Percentiles rank a stretch among this genome's conserved stretches.
These are phyloP conservation scores for Tanaodytes sp. DNA, from an alignment of 2,888 invertebrate genomes.

Conservation along the genomic window DNA sequence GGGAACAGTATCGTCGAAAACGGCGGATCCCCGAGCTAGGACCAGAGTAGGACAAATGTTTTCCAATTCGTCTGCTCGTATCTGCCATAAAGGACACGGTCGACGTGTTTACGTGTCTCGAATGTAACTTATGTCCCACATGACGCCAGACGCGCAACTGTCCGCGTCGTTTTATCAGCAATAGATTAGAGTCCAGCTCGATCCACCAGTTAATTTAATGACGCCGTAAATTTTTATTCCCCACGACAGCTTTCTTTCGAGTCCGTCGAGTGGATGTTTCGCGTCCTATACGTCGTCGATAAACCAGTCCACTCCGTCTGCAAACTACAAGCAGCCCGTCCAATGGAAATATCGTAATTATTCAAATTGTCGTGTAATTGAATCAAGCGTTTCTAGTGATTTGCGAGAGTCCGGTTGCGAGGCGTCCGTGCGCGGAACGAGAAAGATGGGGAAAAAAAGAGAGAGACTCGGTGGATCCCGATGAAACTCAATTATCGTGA, in stretches of 20 bases:
- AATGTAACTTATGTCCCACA: constrained; percentile 54
- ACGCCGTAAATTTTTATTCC: constrained; percentile 42
- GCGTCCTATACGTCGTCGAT: no score
- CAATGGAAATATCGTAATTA: constrained; percentile 35
- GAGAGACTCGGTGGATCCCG: neutral
- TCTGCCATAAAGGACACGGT: constrained; percentile 61
- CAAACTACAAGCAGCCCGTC: no score
- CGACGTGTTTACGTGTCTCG: constrained; percentile 62
- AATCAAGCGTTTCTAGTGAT: constrained; percentile 13
- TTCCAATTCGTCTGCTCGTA: constrained; percentile 62
- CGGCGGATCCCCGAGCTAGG: constrained; percentile 28
- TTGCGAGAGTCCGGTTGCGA: neutral
- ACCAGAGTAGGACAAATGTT: constrained; percentile 59
- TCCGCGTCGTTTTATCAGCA: constrained; percentile 43
- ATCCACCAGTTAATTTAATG: constrained; percentile 57
- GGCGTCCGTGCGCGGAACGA: no score
- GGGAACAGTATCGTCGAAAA: constrained; percentile 25
- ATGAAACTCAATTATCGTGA: constrained; percentile 57
- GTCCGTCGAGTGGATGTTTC: no score
- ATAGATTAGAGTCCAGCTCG: constrained; percentile 43
- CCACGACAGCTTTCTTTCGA: no score
- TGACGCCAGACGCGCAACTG: constrained; percentile 35
- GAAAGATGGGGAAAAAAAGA: neutral
- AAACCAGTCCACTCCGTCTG: no score
- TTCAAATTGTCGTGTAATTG: constrained; percentile 27